Conservation (phyloP, 2,888 invertebrate genomes). For the Lucinisca nassula region DNA sequence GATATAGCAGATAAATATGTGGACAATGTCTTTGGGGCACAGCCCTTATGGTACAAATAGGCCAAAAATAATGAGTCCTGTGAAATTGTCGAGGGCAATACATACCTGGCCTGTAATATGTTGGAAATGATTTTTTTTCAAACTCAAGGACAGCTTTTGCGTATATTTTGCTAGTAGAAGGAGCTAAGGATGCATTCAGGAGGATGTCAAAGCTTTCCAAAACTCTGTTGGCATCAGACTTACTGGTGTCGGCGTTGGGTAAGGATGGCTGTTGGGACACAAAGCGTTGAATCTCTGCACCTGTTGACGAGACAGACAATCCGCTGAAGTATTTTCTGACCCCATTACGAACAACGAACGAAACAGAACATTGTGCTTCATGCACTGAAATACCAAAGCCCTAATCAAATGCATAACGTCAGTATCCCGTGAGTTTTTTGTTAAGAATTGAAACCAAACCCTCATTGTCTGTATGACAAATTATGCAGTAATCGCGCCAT, state of each 20-base stretch:
- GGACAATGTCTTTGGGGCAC: background rate
- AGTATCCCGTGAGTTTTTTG: background rate
- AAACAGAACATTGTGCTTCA: slow-evolving; percentile 30
- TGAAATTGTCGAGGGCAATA: no score
- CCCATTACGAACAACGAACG: background rate
- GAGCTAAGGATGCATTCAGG: no score
- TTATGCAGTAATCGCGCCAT: slow-evolving; percentile 22
- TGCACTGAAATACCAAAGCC: slow-evolving; percentile 21
- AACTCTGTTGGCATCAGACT: no score
- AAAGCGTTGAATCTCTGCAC: no score
- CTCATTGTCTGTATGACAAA: slow-evolving; percentile 41
- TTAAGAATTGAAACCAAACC: slow-evolving; percentile 37
- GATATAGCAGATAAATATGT: background rate
- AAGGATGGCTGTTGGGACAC: no score
- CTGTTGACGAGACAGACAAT: no score
- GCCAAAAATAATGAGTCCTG: background rate
- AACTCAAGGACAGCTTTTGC: background rate
- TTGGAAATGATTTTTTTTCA: no score
- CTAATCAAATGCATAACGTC: slow-evolving; percentile 25
- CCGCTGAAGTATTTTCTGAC: background rate
- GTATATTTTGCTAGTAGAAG: background rate
- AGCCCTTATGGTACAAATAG: background rate
- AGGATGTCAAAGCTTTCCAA: no score
- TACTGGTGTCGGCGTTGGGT: background rate
- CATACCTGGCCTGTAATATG: background rate